These are phyloP conservation scores for Hymenochirus boettgeri DNA, from an alignment of 2,113 vertebrate species.

Conservation along the genomic window DNA sequence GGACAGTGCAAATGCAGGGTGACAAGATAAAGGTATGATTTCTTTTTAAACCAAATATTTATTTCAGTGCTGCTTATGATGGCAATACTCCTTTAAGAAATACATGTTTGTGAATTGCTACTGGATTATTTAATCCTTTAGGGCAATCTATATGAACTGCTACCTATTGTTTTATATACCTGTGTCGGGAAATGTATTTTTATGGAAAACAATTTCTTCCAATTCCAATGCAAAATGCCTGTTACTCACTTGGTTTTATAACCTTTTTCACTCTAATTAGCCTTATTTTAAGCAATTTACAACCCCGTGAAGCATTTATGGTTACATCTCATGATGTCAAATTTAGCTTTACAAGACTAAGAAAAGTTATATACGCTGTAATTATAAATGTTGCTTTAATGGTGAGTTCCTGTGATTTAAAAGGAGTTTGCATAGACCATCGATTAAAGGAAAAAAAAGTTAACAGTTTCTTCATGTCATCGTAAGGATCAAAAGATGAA, in stretches of 20 bases:
- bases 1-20: too few species aligned
- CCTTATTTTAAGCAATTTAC: conserved; percentile 29
- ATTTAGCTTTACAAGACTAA: conserved; percentile 37
- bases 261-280: conserved; percentile 32
- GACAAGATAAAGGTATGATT: too few species aligned
- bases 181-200: conserved; percentile 17
- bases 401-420: conserved; percentile 40
- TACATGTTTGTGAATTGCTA: too few species aligned
- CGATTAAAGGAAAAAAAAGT: conserved; percentile 33
- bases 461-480: conserved; percentile 31
- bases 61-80: too few species aligned
- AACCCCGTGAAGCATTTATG: conserved; percentile 23
- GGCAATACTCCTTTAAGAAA: too few species aligned
- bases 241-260: conserved; percentile 20
- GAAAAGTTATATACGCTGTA: conserved; percentile 28
- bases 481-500: conserved; percentile 35
- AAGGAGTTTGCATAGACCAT: conserved; percentile 25
- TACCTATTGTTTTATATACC: neutral
- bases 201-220: too few species aligned
- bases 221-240: conserved; percentile 12
- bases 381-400: conserved; percentile 33
- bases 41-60: too few species aligned
- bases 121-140: too few species aligned
- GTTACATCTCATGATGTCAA: conserved; percentile 36
- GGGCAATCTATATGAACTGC: too few species aligned